Conservation (phyloP, 2,888 invertebrate species). For the Conistra vaccinii region DNA sequence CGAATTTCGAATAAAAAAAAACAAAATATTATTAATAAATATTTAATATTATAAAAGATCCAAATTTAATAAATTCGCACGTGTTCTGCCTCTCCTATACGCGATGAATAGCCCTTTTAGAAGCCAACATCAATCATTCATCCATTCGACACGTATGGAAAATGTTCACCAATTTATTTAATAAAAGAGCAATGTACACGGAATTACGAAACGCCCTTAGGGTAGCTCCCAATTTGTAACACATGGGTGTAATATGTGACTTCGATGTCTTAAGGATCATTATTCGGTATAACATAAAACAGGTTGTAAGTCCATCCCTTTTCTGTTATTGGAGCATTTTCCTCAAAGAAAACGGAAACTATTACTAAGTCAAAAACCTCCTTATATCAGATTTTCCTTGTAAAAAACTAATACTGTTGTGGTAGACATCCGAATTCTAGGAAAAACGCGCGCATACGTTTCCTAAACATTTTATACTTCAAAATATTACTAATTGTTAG, state of each 20-base stretch:
- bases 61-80: background rate
- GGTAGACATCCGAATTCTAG: background rate
- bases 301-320: background rate
- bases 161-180: conserved; percentile 36
- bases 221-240: conserved; percentile 34
- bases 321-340: background rate
- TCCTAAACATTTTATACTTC: too few species aligned
- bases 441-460: too few species aligned
- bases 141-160: conserved; percentile 33
- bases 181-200: conserved; percentile 32
- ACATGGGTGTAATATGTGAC: conserved; percentile 26
- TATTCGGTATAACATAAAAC: conserved; percentile 7
- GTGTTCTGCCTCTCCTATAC: background rate
- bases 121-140: conserved; percentile 8
- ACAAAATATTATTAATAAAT: background rate
- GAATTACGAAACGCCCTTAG: conserved; percentile 28
- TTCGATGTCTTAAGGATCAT: conserved; percentile 28
- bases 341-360: conserved; percentile 8
- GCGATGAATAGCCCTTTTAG: conserved; percentile 28
- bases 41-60: too few species aligned
- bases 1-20: background rate
- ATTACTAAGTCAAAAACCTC: background rate
- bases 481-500: background rate
- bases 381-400: background rate
- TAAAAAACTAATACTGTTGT: background rate